A percentile compares a stretch with the other conserved stretches of the same genome.
These are phyloP conservation scores for Astyanax mexicanus DNA, from an alignment of 2,797 vertebrate species.

Conservation along the genomic window DNA sequence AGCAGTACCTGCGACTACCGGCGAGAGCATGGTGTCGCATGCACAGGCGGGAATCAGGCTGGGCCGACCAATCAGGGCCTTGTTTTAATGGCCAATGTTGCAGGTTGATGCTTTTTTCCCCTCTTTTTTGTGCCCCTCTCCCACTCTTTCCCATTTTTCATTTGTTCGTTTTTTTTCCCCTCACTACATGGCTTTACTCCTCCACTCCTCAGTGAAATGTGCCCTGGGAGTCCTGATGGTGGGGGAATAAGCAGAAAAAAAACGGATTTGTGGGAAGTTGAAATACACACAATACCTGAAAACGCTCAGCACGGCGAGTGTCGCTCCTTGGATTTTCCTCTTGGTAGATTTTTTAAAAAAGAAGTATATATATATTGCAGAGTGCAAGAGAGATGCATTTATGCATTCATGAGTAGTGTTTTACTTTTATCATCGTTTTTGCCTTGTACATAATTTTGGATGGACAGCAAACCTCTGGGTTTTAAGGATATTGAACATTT, in stretches of 20 bases:
- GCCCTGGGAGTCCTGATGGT: neutral
- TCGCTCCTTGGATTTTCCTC: conserved; percentile 36
- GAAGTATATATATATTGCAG: conserved; percentile 24
- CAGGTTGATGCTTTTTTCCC: conserved; percentile 33
- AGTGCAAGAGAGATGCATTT: conserved; percentile 47
- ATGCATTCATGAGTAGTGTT: conserved; percentile 62
- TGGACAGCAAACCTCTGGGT: conserved; percentile 71
- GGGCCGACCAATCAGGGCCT: conserved; percentile 65
- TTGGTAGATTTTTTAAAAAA: conserved; percentile 42
- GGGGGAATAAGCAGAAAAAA: neutral
- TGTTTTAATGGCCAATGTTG: conserved; percentile 65
- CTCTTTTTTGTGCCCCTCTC: neutral
- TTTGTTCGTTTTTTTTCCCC: neutral
- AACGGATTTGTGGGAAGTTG: neutral
- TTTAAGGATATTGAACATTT: conserved; percentile 65
- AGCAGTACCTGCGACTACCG: conserved; percentile 52
- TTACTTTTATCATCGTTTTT: conserved; percentile 62
- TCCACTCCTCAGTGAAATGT: neutral
- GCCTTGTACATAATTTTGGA: conserved; percentile 75
- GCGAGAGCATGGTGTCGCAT: conserved; percentile 15
- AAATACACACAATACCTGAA: conserved; percentile 12
- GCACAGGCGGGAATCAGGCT: conserved; percentile 35
- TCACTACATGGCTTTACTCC: conserved; percentile 15
- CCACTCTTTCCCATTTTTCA: too few species aligned
- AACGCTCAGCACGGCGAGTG: conserved; percentile 46